Evolutionary conservation across 2,888 invertebrate genomes (phyloP), one percentile per base, ranked within the genome.

Genomic region (Zygaena filipendulae): DNA sequence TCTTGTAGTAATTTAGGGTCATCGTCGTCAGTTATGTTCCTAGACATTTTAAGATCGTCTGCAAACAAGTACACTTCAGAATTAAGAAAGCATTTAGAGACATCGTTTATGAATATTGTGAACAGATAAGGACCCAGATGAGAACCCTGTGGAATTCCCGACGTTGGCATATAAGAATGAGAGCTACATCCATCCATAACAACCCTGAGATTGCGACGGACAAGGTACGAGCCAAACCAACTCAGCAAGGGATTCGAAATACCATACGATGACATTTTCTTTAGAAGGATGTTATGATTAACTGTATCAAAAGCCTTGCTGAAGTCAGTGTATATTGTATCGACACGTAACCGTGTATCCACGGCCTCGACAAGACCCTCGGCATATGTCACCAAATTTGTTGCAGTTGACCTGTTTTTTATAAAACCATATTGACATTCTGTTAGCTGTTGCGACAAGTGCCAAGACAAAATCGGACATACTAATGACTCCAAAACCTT

Each of bases 31-130:
- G 25, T 23, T 3, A 36, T 30, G 8, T 10, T 10, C 23, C 27
- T 30, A 6, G 9, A 19, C 8, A 40, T 14, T 16, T 40, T 40
- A 4, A 40, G 20, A n/a, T 40, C 37, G 21, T 40, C 40, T 8
- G 40, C 40, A 31, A 29, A 38, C n/a, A 40, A 11, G 10, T 25
- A 32, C 6, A 24, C 20, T 6, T 24, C 14, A 10, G 29, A 33
- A 20, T 29, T n/a, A 11, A 7, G 10, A 11, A 36, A 38, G 11
- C 35, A 29, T 3, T 27, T 7, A 10, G 23, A 11, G 3, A 35
- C 11, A 11, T 38, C 34, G 13, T 38, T 38, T 8, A 35, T 27
- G 18, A 30, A 35, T 11, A 35, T 20, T 12, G 28, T 32, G 26
- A 38, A 38, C 13, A 35, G 11, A 11, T 32, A 12, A 11, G 38